These are phyloP conservation scores for Edolisoma coerulescens DNA, from an alignment of 2,113 vertebrate genomes.

Conservation along the genomic window DNA sequence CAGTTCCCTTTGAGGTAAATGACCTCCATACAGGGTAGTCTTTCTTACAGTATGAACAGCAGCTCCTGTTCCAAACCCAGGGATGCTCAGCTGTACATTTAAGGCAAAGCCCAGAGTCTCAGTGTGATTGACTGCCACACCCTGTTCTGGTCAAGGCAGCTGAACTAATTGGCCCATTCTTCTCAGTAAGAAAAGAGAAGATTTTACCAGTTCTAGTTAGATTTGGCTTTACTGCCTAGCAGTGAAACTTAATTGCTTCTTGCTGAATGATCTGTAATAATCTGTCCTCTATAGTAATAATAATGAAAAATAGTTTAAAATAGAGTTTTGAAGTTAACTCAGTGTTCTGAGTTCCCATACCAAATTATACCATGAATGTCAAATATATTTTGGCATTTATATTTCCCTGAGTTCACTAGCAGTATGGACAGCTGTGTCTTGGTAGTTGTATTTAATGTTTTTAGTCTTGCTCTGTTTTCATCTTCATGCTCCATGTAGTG, in stretches of 20 bases:
- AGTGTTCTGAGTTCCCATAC: neutral
- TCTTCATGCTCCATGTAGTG: slow-evolving; percentile 56
- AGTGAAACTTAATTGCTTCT: neutral
- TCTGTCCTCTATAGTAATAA: neutral
- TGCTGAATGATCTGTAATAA: neutral
- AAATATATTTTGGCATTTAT: neutral
- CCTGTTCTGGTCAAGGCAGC: neutral
- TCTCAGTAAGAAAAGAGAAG: neutral
- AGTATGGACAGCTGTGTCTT: neutral
- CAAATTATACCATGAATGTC: neutral
- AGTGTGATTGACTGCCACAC: neutral
- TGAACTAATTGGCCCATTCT: neutral
- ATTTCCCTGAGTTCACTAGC: neutral
- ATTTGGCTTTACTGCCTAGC: neutral
- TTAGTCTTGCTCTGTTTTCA: slow-evolving; percentile 28
- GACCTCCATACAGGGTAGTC: neutral
- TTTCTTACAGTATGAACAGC: neutral
- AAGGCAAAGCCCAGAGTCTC: neutral
- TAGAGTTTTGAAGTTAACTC: neutral
- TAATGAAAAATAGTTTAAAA: neutral
- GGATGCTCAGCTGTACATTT: neutral
- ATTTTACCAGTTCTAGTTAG: neutral
- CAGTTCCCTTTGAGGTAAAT: neutral
- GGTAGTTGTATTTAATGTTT: neutral
- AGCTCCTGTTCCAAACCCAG: neutral